phyloP scores from a whole-genome alignment of 2,888 invertebrate species.

The Julus scanicus region DNA sequence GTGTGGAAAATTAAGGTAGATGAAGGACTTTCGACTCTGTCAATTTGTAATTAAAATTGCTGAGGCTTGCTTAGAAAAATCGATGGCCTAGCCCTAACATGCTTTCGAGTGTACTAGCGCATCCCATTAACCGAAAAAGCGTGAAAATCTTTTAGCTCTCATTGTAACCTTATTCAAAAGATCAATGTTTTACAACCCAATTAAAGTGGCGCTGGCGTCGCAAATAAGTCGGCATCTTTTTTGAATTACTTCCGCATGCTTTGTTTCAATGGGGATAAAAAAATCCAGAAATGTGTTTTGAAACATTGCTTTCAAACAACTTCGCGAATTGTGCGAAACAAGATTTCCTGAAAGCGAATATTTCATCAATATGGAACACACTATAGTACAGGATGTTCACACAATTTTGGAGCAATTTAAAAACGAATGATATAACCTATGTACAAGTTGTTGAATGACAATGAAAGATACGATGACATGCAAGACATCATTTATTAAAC shows the following conservation, averaged over 20 bases:
- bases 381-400: too few relatives aligned
- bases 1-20: slow-evolving; percentile 20
- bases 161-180: slow-evolving; percentile 35
- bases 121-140: slow-evolving; percentile 39
- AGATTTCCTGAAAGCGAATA: too few relatives aligned
- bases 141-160: slow-evolving; percentile 38
- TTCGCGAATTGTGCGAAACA: too few relatives aligned
- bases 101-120: slow-evolving; percentile 39
- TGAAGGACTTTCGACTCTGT: slow-evolving; percentile 39
- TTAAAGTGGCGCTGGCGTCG: slow-evolving; percentile 34
- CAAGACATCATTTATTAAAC: too few relatives aligned
- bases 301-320: too few relatives aligned
- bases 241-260: background rate
- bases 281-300: background rate
- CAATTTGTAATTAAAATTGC: slow-evolving; percentile 39
- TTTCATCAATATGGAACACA: too few relatives aligned
- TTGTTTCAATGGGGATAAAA: background rate
- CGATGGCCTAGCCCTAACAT: slow-evolving; percentile 39
- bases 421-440: too few relatives aligned
- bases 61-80: slow-evolving; percentile 30
- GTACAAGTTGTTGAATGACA: too few relatives aligned
- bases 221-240: background rate
- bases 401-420: too few relatives aligned
- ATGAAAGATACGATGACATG: too few relatives aligned
- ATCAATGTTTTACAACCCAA: slow-evolving; percentile 34